Evolutionary conservation across 2,113 vertebrate genomes (phyloP).

Genomic region (Pipra filicauda): DNA sequence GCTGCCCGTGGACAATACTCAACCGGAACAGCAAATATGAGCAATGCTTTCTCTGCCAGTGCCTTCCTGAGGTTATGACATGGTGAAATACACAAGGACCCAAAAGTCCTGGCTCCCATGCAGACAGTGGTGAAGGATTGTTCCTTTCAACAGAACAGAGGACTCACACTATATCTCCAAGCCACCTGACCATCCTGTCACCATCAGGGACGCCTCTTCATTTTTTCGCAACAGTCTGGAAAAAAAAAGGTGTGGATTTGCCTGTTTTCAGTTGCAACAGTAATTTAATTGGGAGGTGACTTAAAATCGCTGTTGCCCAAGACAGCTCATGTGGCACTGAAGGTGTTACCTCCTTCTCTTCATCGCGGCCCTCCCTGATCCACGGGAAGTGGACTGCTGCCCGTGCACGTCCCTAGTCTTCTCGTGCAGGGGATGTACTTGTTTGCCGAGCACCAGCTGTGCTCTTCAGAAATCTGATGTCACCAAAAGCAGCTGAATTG

Average conservation of each 20-base stretch:
- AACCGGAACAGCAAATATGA: background rate
- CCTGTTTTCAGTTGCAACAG: background rate
- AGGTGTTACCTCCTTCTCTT: background rate
- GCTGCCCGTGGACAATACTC: background rate
- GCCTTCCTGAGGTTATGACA: background rate
- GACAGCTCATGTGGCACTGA: background rate
- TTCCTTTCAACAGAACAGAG: background rate
- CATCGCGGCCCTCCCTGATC: background rate
- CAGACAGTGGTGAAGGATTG: background rate
- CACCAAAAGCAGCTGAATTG: background rate
- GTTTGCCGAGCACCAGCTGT: background rate
- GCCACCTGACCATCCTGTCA: background rate
- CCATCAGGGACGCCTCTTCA: background rate
- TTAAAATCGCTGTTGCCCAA: background rate
- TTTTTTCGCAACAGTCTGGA: background rate
- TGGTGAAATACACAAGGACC: background rate
- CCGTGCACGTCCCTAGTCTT: fast-evolving
- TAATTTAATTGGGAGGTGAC: background rate
- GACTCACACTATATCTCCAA: background rate
- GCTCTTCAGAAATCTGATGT: background rate
- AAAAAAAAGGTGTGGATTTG: background rate
- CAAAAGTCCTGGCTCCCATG: background rate
- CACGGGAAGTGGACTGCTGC: background rate
- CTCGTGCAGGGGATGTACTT: fast-evolving
- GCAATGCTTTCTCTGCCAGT: background rate